These are phyloP conservation scores for Merluccius polli DNA, from an alignment of 2,797 vertebrate genomes.

Conservation along the genomic window DNA sequence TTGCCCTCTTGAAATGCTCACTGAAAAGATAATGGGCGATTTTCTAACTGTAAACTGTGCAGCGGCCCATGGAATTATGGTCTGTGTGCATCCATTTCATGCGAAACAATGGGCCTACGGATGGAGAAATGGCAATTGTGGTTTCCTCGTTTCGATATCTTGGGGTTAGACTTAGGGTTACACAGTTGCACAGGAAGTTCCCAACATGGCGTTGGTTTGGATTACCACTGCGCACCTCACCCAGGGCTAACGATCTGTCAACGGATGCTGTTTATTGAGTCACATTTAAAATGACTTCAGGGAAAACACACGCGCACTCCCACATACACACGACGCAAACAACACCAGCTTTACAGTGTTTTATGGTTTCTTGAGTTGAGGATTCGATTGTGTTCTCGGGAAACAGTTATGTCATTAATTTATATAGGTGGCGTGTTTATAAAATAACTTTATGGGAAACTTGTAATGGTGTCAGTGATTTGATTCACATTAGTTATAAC, in stretches of 20 bases:
- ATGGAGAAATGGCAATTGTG: background rate
- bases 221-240: background rate
- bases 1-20: background rate
- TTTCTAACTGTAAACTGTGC: background rate
- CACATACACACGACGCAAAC: background rate
- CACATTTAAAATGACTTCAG: background rate
- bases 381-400: background rate
- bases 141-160: background rate
- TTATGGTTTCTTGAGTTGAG: background rate
- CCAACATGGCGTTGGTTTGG: background rate
- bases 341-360: background rate
- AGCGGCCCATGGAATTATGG: background rate
- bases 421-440: background rate
- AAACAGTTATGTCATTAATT: background rate
- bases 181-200: background rate
- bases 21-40: background rate
- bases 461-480: background rate
- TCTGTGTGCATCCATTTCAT: background rate
- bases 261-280: background rate
- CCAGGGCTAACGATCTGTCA: background rate
- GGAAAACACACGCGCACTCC: background rate
- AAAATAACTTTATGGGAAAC: slow-evolving; percentile 1
- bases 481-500: background rate
- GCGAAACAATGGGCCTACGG: background rate
- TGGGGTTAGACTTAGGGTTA: background rate